Evolutionary conservation across 92 coral and sea anemone species (phyloP).

Genomic region (Montipora capitata): DNA sequence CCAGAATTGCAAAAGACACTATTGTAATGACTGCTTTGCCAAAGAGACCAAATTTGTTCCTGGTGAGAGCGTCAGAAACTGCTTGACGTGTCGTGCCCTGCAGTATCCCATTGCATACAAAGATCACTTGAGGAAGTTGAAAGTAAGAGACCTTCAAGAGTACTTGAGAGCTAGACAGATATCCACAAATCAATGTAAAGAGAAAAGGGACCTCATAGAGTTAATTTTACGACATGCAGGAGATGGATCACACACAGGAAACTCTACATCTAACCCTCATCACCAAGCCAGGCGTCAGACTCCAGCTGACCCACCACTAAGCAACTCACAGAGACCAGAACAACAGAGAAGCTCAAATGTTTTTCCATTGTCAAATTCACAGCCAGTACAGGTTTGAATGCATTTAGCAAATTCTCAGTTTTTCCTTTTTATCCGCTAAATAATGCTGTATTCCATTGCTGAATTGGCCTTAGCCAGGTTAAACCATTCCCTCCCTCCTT

Average conservation of each 20-base stretch:
- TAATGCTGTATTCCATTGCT: no score
- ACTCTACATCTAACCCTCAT: constrained; percentile 8
- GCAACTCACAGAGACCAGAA: constrained; percentile 8
- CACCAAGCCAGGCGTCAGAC: constrained; percentile 29
- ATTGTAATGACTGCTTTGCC: constrained; percentile 88
- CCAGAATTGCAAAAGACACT: constrained; percentile 73
- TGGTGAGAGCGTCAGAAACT: constrained; percentile 76
- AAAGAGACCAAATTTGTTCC: constrained; percentile 71
- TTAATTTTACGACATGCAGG: constrained; percentile 85
- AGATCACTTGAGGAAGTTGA: constrained; percentile 81
- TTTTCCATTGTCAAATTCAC: constrained; percentile 11
- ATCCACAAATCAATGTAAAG: constrained; percentile 86
- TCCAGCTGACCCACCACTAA: constrained; percentile 13
- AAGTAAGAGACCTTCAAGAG: constrained; percentile 89
- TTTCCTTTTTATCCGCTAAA: no score
- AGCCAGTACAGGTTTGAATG: constrained; percentile 37
- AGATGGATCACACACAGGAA: constrained; percentile 45
- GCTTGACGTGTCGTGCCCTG: constrained; percentile 91
- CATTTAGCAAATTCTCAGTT: background rate
- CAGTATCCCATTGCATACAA: constrained; percentile 78
- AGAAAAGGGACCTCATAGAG: constrained; percentile 89
- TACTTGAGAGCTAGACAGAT: constrained; percentile 78
- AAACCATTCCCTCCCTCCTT: no score
- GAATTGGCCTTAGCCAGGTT: no score
- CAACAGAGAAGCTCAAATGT: constrained; percentile 27